These are phyloP conservation scores for Erebia epiphron DNA, from an alignment of 2,888 invertebrate species.

Conservation along the genomic window DNA sequence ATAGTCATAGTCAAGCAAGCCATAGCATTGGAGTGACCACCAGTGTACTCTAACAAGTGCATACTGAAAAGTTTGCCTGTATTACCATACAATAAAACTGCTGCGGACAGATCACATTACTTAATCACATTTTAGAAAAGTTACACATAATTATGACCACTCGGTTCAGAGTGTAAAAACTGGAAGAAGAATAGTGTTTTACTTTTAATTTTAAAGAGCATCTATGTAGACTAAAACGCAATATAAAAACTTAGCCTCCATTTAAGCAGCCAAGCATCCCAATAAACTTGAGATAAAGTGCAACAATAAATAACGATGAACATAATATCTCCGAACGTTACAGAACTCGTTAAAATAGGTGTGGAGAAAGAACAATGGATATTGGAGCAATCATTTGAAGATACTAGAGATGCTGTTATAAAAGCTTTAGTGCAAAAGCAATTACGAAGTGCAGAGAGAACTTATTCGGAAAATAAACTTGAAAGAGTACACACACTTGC, in stretches of 20 bases:
- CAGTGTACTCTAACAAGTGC: too few species aligned
- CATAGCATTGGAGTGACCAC: too few species aligned
- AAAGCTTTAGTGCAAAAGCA: slow-evolving; percentile 23
- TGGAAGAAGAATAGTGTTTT: background rate
- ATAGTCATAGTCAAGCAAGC: too few species aligned
- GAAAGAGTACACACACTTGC: slow-evolving; percentile 7
- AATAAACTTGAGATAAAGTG: slow-evolving; percentile 14
- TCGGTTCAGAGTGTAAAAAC: too few species aligned
- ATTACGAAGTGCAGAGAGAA: slow-evolving; percentile 23
- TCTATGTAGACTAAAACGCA: background rate
- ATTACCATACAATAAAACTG: too few species aligned
- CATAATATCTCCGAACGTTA: slow-evolving; percentile 16
- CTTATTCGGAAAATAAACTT: slow-evolving; percentile 10
- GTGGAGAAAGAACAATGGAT: slow-evolving; percentile 27
- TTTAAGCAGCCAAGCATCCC: background rate
- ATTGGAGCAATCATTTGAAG: slow-evolving; percentile 23
- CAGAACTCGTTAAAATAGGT: slow-evolving; percentile 19
- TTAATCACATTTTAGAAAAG: too few species aligned
- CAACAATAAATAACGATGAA: slow-evolving; percentile 21
- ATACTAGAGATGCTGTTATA: slow-evolving; percentile 19
- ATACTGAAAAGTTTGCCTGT: too few species aligned
- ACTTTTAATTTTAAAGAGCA: background rate
- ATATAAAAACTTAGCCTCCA: background rate
- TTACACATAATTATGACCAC: too few species aligned
- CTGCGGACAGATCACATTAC: too few species aligned